Base-by-base conservation (phyloP, 2,113 vertebrate genomes). In the Microcebus jonahi region DNA sequence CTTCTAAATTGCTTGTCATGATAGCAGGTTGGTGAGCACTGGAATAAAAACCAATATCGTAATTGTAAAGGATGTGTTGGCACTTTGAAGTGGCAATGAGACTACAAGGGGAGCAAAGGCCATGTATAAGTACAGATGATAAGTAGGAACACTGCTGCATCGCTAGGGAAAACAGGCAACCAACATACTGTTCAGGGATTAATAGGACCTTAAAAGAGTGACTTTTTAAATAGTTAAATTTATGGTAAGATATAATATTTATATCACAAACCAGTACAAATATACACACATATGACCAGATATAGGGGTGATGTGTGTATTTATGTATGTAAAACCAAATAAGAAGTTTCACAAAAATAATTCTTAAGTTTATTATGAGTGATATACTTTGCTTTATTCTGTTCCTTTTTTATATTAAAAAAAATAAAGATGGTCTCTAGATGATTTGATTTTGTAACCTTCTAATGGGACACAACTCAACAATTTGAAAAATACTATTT, bases 1-100 rank as follows among this genome's bases (percentile, higher is more conserved):
- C 75, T 90, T 85, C 71, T 92, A 91, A 91, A 90, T 92, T 61
- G 18, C 61, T 92, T 94, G 50, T 85, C 50, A 65, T 59, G 27
- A 92, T 15, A 92, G 76, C 27, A 53, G 18, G 27, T 7, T 88
- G 45, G 31, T 65, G 21, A 95, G 29, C 39, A 13, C 27, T 21
- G 57, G 55, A 36, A 31, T 57, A 21, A 88, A 94, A 91, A 45
- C 57, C 75, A 76, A 21, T 59, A 39, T 61, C 27, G 77, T 50
- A 55, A 84, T 6, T 91, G 34, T n/a, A 65, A 84, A 91, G 61
- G 13, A 29, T 48, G 3, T 31, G 36, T 11, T 48, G 57, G 17
- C 55, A 82, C 0, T 2, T 10, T 39, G 23, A 34, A 8, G 3
- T 48, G 13, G 12, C 21, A 79, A 31, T 11, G 34, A 9, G 31